These are phyloP conservation scores for Tridacna crocea DNA, from an alignment of 2,888 invertebrate species.

Conservation along the genomic window DNA sequence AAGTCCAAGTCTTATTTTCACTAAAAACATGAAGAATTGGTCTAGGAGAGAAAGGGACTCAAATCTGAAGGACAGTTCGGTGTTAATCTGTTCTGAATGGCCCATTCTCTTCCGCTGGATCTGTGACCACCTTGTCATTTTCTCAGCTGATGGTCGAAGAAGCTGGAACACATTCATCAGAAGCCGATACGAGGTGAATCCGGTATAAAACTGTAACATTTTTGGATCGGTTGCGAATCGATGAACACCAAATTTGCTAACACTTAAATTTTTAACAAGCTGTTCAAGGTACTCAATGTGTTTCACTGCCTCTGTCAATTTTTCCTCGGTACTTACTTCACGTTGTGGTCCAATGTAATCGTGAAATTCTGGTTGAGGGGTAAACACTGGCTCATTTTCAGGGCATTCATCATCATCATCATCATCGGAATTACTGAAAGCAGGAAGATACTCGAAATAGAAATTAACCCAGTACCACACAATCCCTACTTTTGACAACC, in stretches of 20 bases:
- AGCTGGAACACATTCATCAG: constrained; percentile 25
- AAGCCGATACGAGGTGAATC: constrained; percentile 19
- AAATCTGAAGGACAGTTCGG: constrained; percentile 6
- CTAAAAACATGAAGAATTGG: constrained; percentile 34
- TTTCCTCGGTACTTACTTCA: not conserved
- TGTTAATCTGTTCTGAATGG: constrained; percentile 9
- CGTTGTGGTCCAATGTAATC: not conserved
- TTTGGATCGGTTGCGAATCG: constrained; percentile 13
- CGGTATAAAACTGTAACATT: constrained; percentile 22
- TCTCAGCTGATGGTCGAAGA: constrained; percentile 14
- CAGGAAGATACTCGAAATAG: no score
- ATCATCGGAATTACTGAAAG: no score
- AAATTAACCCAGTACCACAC: no score
- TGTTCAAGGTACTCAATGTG: constrained; percentile 28
- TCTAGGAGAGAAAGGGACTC: constrained; percentile 12
- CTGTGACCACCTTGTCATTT: constrained; percentile 30
- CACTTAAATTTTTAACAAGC: constrained; percentile 2
- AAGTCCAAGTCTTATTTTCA: constrained; percentile 21
- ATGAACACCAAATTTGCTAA: constrained; percentile 20
- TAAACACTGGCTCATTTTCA: not conserved
- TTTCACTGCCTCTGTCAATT: not conserved
- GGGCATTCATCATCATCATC: no score
- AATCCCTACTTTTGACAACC: no score
- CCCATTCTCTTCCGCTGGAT: constrained; percentile 13
- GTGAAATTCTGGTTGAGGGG: not conserved